Percentiles rank a stretch among this genome's conserved stretches.
Evolutionary conservation across 2,888 invertebrate genomes (phyloP).

Genomic region (Leptopterna dolabrata): DNA sequence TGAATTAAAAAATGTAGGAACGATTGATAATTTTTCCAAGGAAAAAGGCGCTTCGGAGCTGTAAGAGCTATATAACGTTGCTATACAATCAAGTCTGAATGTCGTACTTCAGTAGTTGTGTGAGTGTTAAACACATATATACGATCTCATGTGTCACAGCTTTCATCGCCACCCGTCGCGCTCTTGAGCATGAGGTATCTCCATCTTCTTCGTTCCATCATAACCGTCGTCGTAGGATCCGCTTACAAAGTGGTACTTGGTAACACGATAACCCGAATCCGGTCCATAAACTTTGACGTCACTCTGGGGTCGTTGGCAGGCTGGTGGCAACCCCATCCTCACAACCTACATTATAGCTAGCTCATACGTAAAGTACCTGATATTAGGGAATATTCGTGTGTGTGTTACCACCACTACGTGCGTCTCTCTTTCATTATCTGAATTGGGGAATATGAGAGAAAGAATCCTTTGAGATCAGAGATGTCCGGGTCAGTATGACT

Average conservation of each 20-base stretch:
- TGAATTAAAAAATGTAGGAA: no score
- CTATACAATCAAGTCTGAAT: not conserved
- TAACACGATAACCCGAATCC: not conserved
- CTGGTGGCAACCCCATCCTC: not conserved
- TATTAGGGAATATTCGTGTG: no score
- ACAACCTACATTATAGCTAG: not conserved
- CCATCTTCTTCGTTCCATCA: not conserved
- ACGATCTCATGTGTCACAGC: not conserved
- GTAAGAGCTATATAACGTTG: no score
- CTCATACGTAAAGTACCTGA: not conserved
- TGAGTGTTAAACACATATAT: not conserved
- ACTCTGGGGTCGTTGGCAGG: not conserved
- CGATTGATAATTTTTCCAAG: no score
- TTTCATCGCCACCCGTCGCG: not conserved
- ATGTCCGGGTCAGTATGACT: no score
- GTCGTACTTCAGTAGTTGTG: not conserved
- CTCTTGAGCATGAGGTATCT: not conserved
- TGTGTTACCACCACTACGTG: no score
- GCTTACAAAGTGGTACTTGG: constrained; percentile 35
- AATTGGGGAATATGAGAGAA: no score
- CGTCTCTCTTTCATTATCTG: no score
- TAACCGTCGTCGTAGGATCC: not conserved
- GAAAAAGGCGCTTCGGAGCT: no score
- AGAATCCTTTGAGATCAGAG: no score
- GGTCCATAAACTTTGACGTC: constrained; percentile 9